phyloP scores from a whole-genome alignment of 30 jellyfish, hydroid and myxozoan species.

The Aurelia sp. region DNA sequence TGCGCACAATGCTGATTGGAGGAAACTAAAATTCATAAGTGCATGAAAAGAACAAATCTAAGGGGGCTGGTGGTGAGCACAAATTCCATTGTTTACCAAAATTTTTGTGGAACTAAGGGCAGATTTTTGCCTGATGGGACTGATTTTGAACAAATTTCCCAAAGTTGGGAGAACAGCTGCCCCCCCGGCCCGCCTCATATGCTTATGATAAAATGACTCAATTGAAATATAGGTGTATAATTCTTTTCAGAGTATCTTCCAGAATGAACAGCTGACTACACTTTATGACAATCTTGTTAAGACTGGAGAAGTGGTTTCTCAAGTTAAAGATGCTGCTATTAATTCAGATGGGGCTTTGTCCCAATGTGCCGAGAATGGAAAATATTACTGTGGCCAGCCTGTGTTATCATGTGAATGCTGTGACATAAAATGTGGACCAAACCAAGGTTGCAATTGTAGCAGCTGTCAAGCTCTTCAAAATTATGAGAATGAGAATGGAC shows the following conservation, averaged over 20 bases:
- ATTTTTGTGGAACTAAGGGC: no score
- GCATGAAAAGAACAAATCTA: no score
- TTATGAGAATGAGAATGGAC: constrained; percentile 48
- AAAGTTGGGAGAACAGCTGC: no score
- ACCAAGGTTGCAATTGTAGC: constrained; percentile 85
- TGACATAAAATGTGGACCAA: constrained; percentile 87
- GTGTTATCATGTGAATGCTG: constrained; percentile 83
- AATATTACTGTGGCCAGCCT: constrained; percentile 84
- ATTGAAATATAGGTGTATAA: no score
- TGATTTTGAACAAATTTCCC: no score
- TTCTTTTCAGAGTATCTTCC: constrained; percentile 45
- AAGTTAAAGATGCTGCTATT: constrained; percentile 47
- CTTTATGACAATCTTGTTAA: constrained; percentile 34
- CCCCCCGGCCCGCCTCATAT: no score
- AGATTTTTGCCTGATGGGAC: no score
- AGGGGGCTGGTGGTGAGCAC: no score
- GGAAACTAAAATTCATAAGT: no score
- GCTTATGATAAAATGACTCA: no score
- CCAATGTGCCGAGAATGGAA: constrained; percentile 84
- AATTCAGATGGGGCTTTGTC: constrained; percentile 81
- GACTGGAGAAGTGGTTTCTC: constrained; percentile 61
- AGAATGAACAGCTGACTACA: constrained; percentile 44
- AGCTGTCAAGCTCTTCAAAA: constrained; percentile 73
- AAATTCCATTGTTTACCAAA: no score
- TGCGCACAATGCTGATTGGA: no score